These are phyloP conservation scores for Carcina quercana DNA, from an alignment of 2,888 invertebrate species.

Conservation along the genomic window DNA sequence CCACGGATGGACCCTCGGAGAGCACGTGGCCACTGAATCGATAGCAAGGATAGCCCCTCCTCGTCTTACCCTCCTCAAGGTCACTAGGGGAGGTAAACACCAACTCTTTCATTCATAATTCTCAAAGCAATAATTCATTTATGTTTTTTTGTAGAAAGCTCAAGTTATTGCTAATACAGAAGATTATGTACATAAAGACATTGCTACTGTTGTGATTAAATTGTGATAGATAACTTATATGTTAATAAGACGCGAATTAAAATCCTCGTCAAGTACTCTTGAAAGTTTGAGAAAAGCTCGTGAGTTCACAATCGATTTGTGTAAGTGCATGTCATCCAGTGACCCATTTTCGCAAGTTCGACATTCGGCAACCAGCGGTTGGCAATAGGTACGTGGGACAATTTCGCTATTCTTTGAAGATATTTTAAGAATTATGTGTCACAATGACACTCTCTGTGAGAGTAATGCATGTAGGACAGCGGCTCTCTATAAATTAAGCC, in stretches of 20 bases:
- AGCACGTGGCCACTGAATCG: constrained; percentile 37
- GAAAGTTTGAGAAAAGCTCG: constrained; percentile 1
- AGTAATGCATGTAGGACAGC: too few relatives aligned
- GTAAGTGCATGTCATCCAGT: constrained; percentile 52
- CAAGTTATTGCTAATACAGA: constrained; percentile 4
- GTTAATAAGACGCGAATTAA: not conserved
- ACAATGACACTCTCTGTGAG: constrained; percentile 4
- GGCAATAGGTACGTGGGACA: constrained; percentile 48
- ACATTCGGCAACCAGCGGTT: constrained; percentile 50
- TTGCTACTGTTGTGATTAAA: constrained; percentile 1
- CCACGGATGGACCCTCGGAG: constrained; percentile 28
- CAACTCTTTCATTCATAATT: constrained; percentile 40
- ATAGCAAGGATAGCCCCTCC: constrained; percentile 32
- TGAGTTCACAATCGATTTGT: constrained; percentile 51
- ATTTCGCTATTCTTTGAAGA: constrained; percentile 39
- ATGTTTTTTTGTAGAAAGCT: constrained; percentile 1
- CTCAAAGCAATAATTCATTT: constrained; percentile 10
- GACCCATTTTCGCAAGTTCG: constrained; percentile 64
- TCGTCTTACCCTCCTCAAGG: constrained; percentile 42
- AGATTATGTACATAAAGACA: not conserved
- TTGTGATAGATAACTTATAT: constrained; percentile 4
- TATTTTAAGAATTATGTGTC: constrained; percentile 25
- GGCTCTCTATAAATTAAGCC: too few relatives aligned
- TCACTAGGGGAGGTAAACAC: constrained; percentile 54
- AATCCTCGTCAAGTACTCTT: constrained; percentile 2